phyloP scores from a whole-genome alignment of 1,140 invertebrate species.

The Heliothis virescens region DNA sequence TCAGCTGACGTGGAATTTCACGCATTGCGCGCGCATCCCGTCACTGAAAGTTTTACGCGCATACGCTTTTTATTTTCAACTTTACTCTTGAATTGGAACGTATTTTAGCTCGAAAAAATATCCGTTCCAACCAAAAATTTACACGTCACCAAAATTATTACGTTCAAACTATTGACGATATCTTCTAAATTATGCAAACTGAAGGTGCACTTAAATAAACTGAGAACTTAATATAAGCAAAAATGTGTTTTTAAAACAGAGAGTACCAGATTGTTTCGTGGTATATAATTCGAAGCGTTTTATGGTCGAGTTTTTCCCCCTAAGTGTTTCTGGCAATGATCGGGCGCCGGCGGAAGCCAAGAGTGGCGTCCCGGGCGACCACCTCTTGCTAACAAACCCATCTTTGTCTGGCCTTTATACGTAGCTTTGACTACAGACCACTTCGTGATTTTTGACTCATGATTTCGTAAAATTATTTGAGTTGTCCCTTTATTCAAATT shows the following conservation, averaged over 20 bases:
- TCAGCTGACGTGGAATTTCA: constrained; percentile 53
- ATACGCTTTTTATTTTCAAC: constrained; percentile 42
- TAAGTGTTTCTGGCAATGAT: constrained; percentile 79
- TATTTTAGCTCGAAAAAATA: constrained; percentile 20
- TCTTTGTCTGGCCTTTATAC: constrained; percentile 59
- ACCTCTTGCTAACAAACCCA: constrained; percentile 65
- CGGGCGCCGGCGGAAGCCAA: constrained; percentile 80
- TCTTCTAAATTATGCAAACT: constrained; percentile 1
- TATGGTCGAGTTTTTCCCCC: constrained; percentile 43
- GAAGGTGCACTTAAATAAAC: background rate
- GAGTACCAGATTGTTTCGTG: constrained; percentile 1
- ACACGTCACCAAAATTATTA: background rate
- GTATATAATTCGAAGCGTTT: constrained; percentile 22
- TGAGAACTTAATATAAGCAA: background rate
- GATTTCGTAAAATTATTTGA: constrained; percentile 4
- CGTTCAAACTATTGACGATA: background rate
- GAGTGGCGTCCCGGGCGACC: constrained; percentile 70
- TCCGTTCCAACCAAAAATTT: constrained; percentile 4
- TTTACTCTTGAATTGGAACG: constrained; percentile 20
- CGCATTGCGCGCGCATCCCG: constrained; percentile 49
- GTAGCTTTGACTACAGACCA: constrained; percentile 19
- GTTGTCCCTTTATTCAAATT: constrained; percentile 4
- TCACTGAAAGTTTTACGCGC: constrained; percentile 49
- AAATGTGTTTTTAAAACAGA: background rate
- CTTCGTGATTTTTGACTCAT: background rate